Base-by-base conservation (phyloP, 2,797 vertebrate species). In the Enteromius fasciolatus region DNA sequence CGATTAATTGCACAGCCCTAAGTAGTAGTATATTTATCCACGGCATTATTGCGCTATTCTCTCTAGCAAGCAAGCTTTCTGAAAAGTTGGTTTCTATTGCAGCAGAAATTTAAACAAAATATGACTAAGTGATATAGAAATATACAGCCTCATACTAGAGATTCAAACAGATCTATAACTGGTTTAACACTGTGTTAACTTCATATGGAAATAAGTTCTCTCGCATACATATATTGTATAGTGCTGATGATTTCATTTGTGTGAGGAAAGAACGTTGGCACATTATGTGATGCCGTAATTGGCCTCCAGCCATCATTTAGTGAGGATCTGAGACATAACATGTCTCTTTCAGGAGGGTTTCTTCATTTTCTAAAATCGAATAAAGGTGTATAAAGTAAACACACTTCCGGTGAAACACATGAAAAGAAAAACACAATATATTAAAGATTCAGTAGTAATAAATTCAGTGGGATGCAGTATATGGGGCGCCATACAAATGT, bases 71-170 rank as follows among this genome's bases (percentile, higher is more conserved):
- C 7, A 48, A 9, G 10, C 68, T 28, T 18, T 70, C 68, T 70
- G 2, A 54, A 81, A 85, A 81, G 66, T 68, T 46, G 44, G 54
- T 73, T 57, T 66, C 25, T 57, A 39, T 48, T 77, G 46, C n/a
- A 36, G 25, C 31, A 63, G 17, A 41, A 54, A 78, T 28, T 54
- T 4, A 79, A 44, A 76, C 36, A 14, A 74, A 78, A 39, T 48
- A 76, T 33, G 81, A 18, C 39, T 41, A 39, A 33, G 52, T 67
- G 6, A 67, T 67, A 68, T 20, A 76, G 31, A 66, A 36, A 18
- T 23, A 46, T 61, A 46, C 18, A 77, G 23, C 18, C 4, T 44
- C 52, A 83, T 28, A 67, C 17, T 46, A 67, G 8, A 5, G n/a
- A 79, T 80, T 73, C 23, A 20, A 44, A 66, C 5, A 44, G 33